Evolutionary conservation across 30 jellyfish, hydroid and myxozoan genomes (phyloP), one percentile per base, ranked within the genome.

Genomic region (Aurelia aurita complex sp. Pacific): DNA sequence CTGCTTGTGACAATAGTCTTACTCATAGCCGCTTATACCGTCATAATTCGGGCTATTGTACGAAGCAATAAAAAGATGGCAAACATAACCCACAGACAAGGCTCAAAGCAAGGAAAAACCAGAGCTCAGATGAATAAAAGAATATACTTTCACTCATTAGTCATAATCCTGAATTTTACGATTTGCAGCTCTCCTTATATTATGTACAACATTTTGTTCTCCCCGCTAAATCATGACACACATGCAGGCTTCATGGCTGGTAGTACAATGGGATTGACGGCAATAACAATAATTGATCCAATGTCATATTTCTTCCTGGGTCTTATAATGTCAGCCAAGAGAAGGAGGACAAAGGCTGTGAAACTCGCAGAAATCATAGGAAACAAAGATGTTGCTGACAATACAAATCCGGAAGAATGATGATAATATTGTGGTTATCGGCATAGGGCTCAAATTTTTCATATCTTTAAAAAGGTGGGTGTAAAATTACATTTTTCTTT

Each of bases 121-220:
- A 61, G 79, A 78, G 69, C 61, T 5, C 35, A 14, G 18, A 78
- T 34, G 88, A 59, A 78, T 38, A 78, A 64, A 42, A 61, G 34
- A 61, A 78, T 78, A 13, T 78, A 78, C 34, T 35, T 78, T 64
- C 88, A 78, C 55, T 78, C 88, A 16, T 17, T 78, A 54, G 29
- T 78, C 61, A 35, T 78, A 1, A 78, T 78, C 42, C 67, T 78
- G 5, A 78, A 78, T 66, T 78, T 78, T 77, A 63, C 69, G 33
- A 38, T 78, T 11, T 78, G 88, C 88, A 78, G 88, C 52, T 16
- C 57, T 2, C 88, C 88, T n/a, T 78, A 40, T 42, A 68, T 78
- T 0, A 0, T 78, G n/a, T 78, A 18, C 79, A 61, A 54, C 54
- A 23, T 78, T 32, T 17, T 78, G n/a, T 77, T 60, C 79, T 78